Base-by-base conservation (phyloP, 2,797 vertebrate genomes). In the Sebastes hopkinsi region DNA sequence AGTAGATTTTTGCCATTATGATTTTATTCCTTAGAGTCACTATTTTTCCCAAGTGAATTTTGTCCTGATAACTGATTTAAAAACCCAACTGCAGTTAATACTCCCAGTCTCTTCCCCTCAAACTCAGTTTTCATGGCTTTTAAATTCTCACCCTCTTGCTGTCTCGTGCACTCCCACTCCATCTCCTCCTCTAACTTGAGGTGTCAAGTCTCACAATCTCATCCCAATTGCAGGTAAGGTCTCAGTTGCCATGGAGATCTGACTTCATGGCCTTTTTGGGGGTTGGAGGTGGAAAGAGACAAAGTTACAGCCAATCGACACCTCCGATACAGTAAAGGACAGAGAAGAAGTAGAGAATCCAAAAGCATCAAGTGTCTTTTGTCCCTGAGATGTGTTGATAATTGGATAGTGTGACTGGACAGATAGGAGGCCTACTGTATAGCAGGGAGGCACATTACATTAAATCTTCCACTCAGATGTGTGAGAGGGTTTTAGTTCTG, bases 231-330 rank as follows among this genome's bases (percentile, higher is more conserved):
- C 80, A 85, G 79, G 76, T 82, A 55, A 55, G 60, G 73, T 81
- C 59, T 80, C 75, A 68, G 87, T 89, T 87, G 64, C 81, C 84
- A 85, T 87, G 82, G 79, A 82, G 67, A 88, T 87, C 36, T 66
- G 23, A 79, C 75, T 72, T 25, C 8, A 10, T 46, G 71, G 62
- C 59, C 42, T 34, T 75, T 38, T 79, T 13, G 36, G 42, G 18
- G 56, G 32, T 68, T 79, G 23, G 66, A 82, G 76, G 60, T 82
- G 79, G 60, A 76, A 71, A 61, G 30, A 72, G 9, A 76, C 79
- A 64, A 18, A 73, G 58, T 77, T 79, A 74, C 62, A 83, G 52
- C 64, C 56, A 75, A 79, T 84, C 76, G 78, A 77, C 80, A 67
- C 77, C 12, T 68, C 25, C 22, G 61, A 23, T 71, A 65, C 2